phyloP scores from a whole-genome alignment of 2,888 invertebrate species.

The Sinotaia quadrata region DNA sequence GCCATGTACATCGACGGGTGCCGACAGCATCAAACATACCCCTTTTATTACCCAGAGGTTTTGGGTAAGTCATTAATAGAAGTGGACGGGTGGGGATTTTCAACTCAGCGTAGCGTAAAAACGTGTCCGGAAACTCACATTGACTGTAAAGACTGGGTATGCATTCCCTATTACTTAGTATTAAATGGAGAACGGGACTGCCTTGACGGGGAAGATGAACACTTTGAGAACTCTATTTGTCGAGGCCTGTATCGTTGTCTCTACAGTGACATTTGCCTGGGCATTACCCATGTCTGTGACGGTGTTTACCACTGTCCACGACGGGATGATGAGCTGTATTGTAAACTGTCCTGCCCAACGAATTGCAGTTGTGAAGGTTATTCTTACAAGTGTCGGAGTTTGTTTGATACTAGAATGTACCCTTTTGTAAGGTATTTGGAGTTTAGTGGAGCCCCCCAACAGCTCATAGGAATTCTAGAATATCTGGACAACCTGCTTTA shows the following conservation, averaged over 20 bases:
- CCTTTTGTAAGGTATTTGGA: neutral
- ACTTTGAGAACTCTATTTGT: conserved; percentile 7
- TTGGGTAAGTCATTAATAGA: conserved; percentile 11
- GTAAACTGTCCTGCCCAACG: conserved; percentile 12
- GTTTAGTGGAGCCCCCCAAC: neutral
- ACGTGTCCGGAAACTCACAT: conserved; percentile 20
- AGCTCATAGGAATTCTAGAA: neutral
- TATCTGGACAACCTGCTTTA: no score
- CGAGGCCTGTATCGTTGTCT: conserved; percentile 20
- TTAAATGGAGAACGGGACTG: conserved; percentile 23
- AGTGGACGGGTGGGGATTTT: conserved; percentile 25
- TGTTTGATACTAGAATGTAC: neutral
- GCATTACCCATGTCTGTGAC: conserved; percentile 20
- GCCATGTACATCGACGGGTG: no score
- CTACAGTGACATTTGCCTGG: conserved; percentile 9
- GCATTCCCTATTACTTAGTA: conserved; percentile 27
- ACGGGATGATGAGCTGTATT: conserved; percentile 20
- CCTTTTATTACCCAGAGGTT: no score
- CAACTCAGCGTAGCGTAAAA: neutral
- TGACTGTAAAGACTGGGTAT: conserved; percentile 17
- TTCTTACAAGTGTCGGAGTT: neutral
- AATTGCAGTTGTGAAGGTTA: conserved; percentile 12
- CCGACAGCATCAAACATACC: no score
- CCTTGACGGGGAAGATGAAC: conserved; percentile 23
- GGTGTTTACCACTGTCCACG: conserved; percentile 27